Conservation (phyloP, 2,888 invertebrate species). For the Amiota minor region DNA sequence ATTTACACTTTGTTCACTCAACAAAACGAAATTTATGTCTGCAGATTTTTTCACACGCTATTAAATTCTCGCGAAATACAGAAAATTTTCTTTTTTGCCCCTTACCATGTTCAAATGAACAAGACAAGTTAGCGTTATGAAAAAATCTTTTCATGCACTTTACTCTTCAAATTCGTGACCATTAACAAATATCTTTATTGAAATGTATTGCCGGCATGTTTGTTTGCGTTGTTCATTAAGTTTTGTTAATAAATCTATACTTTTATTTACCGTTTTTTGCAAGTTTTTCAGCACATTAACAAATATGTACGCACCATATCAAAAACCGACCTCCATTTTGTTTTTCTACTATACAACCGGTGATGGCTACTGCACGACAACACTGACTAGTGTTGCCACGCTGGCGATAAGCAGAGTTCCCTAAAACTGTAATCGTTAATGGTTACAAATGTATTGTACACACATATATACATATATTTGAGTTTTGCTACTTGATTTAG, state of each 20-base stretch:
- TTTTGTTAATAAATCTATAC: slow-evolving; percentile 62
- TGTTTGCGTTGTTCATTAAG: slow-evolving; percentile 50
- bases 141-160: slow-evolving; percentile 64
- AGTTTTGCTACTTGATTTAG: too few species aligned
- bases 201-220: slow-evolving; percentile 55
- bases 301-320: slow-evolving; percentile 74
- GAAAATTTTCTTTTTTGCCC: slow-evolving; percentile 64
- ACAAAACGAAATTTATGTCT: too few species aligned
- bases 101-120: slow-evolving; percentile 58
- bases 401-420: not conserved
- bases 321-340: slow-evolving; percentile 75
- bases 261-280: slow-evolving; percentile 71
- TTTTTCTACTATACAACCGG: slow-evolving; percentile 52
- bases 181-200: slow-evolving; percentile 46
- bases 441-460: not conserved
- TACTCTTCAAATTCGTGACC: slow-evolving; percentile 58
- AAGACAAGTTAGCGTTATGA: slow-evolving; percentile 35
- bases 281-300: slow-evolving; percentile 69
- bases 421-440: not conserved
- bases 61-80: slow-evolving; percentile 65
- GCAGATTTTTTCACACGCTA: too few species aligned
- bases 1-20: too few species aligned
- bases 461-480: too few species aligned
- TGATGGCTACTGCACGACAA: not conserved
- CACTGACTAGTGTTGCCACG: slow-evolving; percentile 43